Percentiles rank a stretch among this genome's conserved stretches.
Conservation (phyloP, 2,797 vertebrate species). For the Catharus ustulatus region DNA sequence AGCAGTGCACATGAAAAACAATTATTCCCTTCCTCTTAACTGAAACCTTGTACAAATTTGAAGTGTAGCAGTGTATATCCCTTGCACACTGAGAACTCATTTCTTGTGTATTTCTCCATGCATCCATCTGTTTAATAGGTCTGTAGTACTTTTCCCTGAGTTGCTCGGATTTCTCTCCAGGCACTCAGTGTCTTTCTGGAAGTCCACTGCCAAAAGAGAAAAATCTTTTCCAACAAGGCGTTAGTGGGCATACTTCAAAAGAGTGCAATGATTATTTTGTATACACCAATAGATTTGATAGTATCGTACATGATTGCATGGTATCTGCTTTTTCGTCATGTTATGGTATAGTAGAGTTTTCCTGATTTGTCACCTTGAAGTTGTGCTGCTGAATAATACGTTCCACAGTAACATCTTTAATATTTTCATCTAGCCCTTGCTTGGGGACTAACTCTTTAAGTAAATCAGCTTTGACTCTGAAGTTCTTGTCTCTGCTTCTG, state of each 20-base stretch:
- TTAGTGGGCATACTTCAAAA: background rate
- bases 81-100: background rate
- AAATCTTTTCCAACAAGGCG: background rate
- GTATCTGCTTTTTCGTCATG: background rate
- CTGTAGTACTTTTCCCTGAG: background rate
- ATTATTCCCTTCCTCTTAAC: background rate
- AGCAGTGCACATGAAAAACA: background rate
- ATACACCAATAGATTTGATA: background rate
- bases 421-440: background rate
- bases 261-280: background rate
- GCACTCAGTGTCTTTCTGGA: background rate
- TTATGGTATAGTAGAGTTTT: background rate
- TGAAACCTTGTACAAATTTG: background rate
- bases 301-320: accelerated
- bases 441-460: background rate
- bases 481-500: background rate
- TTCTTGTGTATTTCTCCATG: background rate
- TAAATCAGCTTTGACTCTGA: background rate
- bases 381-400: background rate
- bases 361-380: background rate
- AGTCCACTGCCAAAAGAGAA: background rate
- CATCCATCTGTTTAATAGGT: background rate
- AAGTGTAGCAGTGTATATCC: background rate
- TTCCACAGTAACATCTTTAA: background rate
- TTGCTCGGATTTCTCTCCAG: background rate